A percentile compares a stretch with the other conserved stretches of the same genome.
Conservation (phyloP, 2,888 invertebrate genomes). For the Ochlodes sylvanus region DNA sequence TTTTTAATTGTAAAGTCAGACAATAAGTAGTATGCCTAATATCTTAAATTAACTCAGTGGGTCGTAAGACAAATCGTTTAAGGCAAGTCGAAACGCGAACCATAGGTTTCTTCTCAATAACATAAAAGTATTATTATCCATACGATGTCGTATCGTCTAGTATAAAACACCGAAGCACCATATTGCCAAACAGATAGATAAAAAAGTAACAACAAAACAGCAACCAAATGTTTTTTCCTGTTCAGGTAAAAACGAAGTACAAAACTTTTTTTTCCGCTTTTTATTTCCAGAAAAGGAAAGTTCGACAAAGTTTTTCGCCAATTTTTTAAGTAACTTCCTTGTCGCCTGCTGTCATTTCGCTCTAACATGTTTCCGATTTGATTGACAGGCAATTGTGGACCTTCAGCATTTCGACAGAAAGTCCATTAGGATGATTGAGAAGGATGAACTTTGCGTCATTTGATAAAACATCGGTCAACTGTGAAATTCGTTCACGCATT, state of each 20-base stretch:
- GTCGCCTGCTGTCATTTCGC: conserved; percentile 21
- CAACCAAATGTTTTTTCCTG: not conserved
- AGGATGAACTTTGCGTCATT: conserved; percentile 30
- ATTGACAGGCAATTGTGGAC: conserved; percentile 36
- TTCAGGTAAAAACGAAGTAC: conserved; percentile 2
- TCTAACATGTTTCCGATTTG: conserved; percentile 20
- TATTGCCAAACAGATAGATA: not conserved
- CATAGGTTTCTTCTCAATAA: too few species aligned
- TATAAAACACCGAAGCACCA: not conserved
- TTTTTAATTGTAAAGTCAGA: too few species aligned
- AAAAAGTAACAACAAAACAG: not conserved
- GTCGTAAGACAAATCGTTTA: too few species aligned
- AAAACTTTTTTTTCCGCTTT: conserved; percentile 17
- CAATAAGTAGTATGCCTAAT: too few species aligned
- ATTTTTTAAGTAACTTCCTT: conserved; percentile 34
- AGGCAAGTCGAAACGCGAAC: too few species aligned
- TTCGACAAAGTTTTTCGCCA: conserved; percentile 7
- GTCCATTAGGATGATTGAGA: conserved; percentile 30
- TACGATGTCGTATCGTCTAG: too few species aligned
- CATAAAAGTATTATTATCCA: too few species aligned
- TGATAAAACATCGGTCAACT: conserved; percentile 33
- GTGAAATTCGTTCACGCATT: conserved; percentile 36
- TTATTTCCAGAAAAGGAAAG: conserved; percentile 9
- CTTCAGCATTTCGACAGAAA: conserved; percentile 20
- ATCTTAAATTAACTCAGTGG: too few species aligned